Conservation (phyloP, 2,888 invertebrate genomes). For the Serrognathus titanus region DNA sequence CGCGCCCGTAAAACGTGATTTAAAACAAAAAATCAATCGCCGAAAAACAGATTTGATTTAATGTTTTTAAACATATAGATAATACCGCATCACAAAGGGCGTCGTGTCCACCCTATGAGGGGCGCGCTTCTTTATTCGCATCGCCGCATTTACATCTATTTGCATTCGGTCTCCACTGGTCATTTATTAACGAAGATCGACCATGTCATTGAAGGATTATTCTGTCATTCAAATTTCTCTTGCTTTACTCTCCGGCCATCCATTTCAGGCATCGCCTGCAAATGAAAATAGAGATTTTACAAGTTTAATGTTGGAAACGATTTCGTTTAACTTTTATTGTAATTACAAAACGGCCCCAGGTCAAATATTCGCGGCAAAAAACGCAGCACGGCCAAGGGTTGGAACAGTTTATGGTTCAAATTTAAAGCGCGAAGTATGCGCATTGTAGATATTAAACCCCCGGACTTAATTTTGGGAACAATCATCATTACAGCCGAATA, state of each 20-base stretch:
- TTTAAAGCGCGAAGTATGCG: slow-evolving; percentile 15
- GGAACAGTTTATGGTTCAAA: slow-evolving; percentile 16
- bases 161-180: slow-evolving; percentile 47
- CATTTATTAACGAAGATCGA: slow-evolving; percentile 48
- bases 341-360: slow-evolving; percentile 4
- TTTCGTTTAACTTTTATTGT: slow-evolving; percentile 22
- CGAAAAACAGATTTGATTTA: slow-evolving; percentile 21
- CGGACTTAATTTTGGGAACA: slow-evolving; percentile 20
- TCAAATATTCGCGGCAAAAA: slow-evolving; percentile 10
- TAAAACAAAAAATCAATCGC: neutral
- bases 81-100: slow-evolving; percentile 8
- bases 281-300: slow-evolving; percentile 9
- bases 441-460: slow-evolving; percentile 9
- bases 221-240: slow-evolving; percentile 43
- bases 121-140: slow-evolving; percentile 38
- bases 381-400: slow-evolving; percentile 10
- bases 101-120: too few relatives aligned
- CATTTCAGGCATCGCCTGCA: neutral
- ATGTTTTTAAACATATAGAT: slow-evolving; percentile 23
- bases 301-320: slow-evolving; percentile 3
- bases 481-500: slow-evolving; percentile 26
- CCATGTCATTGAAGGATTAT: slow-evolving; percentile 48
- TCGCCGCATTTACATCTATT: slow-evolving; percentile 47
- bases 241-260: neutral
- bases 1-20: neutral